phyloP scores from a whole-genome alignment of 2,888 invertebrate genomes.

The Adelphocoris suturalis region DNA sequence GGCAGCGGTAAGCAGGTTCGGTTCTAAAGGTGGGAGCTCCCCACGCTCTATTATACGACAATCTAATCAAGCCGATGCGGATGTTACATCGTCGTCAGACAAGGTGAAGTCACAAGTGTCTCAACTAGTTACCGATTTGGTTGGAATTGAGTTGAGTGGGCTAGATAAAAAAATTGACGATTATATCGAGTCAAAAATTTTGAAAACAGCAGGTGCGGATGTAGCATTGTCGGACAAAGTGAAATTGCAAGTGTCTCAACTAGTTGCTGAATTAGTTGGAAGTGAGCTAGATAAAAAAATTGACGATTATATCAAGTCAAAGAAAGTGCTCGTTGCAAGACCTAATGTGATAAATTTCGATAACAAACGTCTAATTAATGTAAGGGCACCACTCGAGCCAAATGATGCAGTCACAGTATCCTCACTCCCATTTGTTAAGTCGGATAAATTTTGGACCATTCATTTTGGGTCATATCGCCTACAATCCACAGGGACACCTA shows the following conservation, averaged over 20 bases:
- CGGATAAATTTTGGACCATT: not conserved
- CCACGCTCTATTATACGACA: not conserved
- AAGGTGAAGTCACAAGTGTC: not conserved
- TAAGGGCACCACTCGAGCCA: not conserved
- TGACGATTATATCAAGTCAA: not conserved
- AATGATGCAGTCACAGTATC: not conserved
- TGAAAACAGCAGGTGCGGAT: no score
- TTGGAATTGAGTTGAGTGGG: not conserved
- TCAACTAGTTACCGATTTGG: not conserved
- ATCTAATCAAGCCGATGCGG: no score
- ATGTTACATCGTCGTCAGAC: not conserved
- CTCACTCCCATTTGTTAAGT: not conserved
- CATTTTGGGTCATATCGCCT: no score
- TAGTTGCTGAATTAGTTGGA: no score
- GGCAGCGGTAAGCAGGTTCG: no score
- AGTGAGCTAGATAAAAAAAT: no score
- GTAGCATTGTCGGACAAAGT: no score
- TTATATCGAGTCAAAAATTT: no score
- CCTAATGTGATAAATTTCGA: not conserved
- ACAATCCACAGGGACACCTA: no score
- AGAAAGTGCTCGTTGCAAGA: not conserved
- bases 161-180: not conserved
- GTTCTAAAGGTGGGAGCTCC: not conserved
- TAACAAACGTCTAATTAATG: not conserved
- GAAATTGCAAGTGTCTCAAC: no score